phyloP scores from a whole-genome alignment of 2,113 vertebrate species.

The Salvator merianae region DNA sequence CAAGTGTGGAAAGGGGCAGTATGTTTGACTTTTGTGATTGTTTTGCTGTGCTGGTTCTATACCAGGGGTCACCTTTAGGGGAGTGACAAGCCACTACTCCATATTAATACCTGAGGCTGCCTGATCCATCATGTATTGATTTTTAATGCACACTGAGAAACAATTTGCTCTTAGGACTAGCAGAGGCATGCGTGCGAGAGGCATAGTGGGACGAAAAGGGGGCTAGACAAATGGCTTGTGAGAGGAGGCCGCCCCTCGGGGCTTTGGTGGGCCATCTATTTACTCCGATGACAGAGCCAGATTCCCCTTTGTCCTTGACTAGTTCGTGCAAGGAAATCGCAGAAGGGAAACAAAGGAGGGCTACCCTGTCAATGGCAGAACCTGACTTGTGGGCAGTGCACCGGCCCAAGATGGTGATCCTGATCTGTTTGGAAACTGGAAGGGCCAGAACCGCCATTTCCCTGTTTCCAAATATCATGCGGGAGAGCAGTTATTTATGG shows the following conservation, averaged over 20 bases:
- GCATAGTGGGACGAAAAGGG: neutral
- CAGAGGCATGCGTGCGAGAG: neutral
- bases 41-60: neutral
- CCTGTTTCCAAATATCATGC: too few relatives aligned
- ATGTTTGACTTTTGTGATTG: neutral
- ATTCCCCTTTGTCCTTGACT: constrained; percentile 5
- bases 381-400: too few relatives aligned
- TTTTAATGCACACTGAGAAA: constrained; percentile 19
- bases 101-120: constrained; percentile 17
- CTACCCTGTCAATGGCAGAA: neutral
- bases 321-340: neutral
- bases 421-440: too few relatives aligned
- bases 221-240: constrained; percentile 20
- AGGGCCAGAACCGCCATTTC: too few relatives aligned
- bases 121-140: constrained; percentile 35
- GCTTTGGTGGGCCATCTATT: constrained; percentile 16
- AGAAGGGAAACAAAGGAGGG: neutral
- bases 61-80: constrained; percentile 11
- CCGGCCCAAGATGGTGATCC: neutral
- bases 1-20: too few relatives aligned
- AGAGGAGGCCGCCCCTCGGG: neutral
- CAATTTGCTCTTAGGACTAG: constrained; percentile 22
- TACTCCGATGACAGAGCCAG: constrained; percentile 3
- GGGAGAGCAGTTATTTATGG: too few relatives aligned
- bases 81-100: constrained; percentile 22